Percentiles rank a stretch among this genome's conserved stretches.
Conservation (phyloP, 2,113 vertebrate genomes). For the Antigone vipio region DNA sequence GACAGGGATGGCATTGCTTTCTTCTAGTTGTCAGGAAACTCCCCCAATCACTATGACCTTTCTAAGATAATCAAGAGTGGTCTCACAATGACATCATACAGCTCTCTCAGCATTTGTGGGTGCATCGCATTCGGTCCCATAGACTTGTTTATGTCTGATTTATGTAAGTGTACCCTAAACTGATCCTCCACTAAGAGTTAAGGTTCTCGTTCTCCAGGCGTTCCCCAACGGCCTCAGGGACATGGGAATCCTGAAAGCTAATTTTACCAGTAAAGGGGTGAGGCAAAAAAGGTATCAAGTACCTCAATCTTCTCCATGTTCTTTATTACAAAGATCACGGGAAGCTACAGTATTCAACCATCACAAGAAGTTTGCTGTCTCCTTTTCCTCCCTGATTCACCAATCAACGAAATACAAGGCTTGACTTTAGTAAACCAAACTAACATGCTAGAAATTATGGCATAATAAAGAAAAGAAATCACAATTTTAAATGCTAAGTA, state of each 20-base stretch:
- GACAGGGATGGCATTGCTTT: not conserved
- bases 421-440: not conserved
- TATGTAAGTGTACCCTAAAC: not conserved
- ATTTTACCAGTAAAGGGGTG: not conserved
- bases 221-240: not conserved
- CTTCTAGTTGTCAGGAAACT: not conserved
- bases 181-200: not conserved
- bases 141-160: not conserved
- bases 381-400: not conserved
- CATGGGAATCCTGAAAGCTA: not conserved
- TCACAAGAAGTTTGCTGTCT: not conserved
- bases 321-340: not conserved
- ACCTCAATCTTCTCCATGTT: not conserved
- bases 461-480: not conserved
- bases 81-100: not conserved
- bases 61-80: not conserved
- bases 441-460: not conserved
- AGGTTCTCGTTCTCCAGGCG: not conserved
- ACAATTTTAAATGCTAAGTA: not conserved
- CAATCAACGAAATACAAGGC: not conserved
- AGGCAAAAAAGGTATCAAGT: not conserved
- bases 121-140: not conserved
- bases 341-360: not conserved
- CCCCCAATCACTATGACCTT: not conserved
- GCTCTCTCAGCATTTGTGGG: not conserved